phyloP scores from a whole-genome alignment of 2,113 vertebrate genomes.

The Myocastor coypus region DNA sequence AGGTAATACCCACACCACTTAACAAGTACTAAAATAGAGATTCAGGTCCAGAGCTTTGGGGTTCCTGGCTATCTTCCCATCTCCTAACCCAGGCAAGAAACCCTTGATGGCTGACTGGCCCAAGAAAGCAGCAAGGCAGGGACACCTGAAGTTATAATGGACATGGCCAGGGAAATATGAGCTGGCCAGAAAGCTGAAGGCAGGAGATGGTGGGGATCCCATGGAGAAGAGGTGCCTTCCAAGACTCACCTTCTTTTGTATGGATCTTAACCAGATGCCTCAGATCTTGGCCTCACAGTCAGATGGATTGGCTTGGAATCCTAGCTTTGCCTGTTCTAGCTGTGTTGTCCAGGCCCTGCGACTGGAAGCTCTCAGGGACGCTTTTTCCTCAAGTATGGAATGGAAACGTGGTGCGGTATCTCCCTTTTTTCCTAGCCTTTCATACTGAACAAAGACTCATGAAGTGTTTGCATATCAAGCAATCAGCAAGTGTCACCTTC shows the following conservation, averaged over 20 bases:
- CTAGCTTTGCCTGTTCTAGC: not conserved
- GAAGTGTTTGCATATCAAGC: not conserved
- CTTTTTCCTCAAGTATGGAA: not conserved
- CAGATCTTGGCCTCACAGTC: not conserved
- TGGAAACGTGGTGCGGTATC: not conserved
- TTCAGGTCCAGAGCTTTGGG: not conserved
- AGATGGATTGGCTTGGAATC: not conserved
- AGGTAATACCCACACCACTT: not conserved
- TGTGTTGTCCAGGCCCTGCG: not conserved
- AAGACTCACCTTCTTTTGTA: rapidly evolving
- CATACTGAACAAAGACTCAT: not conserved
- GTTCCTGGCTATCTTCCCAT: too few species aligned
- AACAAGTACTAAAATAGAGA: not conserved
- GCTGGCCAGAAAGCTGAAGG: too few species aligned
- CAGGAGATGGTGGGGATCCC: not conserved
- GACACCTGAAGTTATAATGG: not conserved
- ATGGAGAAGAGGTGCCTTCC: rapidly evolving
- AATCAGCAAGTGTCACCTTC: not conserved
- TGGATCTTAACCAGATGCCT: not conserved
- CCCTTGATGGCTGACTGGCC: not conserved
- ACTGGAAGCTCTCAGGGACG: not conserved
- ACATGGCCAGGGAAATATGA: not conserved
- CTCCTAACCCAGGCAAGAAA: not conserved
- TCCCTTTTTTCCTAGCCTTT: not conserved
- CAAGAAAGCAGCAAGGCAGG: not conserved